Conservation (phyloP, 2,113 vertebrate species). For the Brevimyrus niger region DNA sequence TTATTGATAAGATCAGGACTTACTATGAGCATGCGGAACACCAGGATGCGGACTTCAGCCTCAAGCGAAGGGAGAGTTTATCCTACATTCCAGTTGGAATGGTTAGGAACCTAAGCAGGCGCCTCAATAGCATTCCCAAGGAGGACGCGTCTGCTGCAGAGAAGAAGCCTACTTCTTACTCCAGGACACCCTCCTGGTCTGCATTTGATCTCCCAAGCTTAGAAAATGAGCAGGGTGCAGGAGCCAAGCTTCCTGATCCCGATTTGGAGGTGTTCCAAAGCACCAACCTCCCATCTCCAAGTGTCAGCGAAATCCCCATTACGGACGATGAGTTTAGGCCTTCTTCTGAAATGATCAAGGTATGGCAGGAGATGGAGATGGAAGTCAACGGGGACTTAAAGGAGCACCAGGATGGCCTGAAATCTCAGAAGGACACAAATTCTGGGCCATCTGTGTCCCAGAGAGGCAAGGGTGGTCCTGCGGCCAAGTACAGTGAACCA, state of each 20-base stretch:
- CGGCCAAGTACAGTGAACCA: conserved; percentile 36
- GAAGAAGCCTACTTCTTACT: conserved; percentile 35
- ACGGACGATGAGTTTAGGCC: conserved; percentile 63
- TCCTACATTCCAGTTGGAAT: conserved; percentile 90
- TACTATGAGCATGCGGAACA: conserved; percentile 83
- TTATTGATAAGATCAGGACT: conserved; percentile 80
- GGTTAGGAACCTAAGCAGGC: conserved; percentile 75
- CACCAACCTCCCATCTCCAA: conserved; percentile 14
- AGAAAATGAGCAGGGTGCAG: conserved; percentile 27
- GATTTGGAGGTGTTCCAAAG: conserved; percentile 12
- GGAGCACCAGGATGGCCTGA: conserved; percentile 26
- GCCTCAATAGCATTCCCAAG: conserved; percentile 64
- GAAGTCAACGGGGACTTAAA: conserved; percentile 12
- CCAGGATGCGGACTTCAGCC: conserved; percentile 69
- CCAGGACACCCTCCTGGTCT: conserved; percentile 59
- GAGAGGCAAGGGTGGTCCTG: conserved; percentile 11
- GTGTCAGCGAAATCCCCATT: conserved; percentile 24
- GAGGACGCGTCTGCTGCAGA: conserved; percentile 33
- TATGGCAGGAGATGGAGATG: conserved; percentile 66
- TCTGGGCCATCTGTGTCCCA: conserved; percentile 16
- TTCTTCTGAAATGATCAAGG: conserved; percentile 61
- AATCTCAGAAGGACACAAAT: background rate
- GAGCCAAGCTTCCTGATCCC: background rate
- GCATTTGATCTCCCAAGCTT: conserved; percentile 64
- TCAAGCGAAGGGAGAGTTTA: conserved; percentile 85